Percentiles rank a stretch among this genome's conserved stretches.
Conservation (phyloP, 2,113 vertebrate species). For the Phodopus roborovskii region DNA sequence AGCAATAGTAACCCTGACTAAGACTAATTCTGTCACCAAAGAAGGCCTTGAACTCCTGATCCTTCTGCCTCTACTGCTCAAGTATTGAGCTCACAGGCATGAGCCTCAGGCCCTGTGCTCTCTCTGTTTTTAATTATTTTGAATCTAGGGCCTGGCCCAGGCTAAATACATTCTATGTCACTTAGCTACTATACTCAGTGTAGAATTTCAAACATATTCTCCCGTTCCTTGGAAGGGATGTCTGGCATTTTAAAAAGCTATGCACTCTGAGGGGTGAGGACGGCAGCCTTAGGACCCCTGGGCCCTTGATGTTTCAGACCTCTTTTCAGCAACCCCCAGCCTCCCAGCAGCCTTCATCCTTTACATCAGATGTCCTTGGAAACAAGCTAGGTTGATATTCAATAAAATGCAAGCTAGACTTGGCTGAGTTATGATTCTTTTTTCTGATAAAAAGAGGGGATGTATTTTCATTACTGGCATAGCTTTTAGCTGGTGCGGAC, state of each 20-base stretch:
- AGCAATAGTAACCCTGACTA: background rate
- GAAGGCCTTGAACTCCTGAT: background rate
- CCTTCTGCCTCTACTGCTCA: background rate
- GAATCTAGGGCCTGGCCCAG: background rate
- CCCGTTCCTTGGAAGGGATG: background rate
- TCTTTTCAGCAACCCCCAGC: background rate
- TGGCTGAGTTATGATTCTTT: slow-evolving; percentile 75
- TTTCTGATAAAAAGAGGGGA: slow-evolving; percentile 76
- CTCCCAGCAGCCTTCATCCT: background rate
- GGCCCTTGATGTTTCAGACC: background rate
- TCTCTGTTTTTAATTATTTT: background rate
- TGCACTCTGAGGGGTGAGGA: background rate
- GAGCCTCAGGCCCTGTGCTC: background rate
- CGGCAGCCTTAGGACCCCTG: background rate
- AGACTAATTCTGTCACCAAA: background rate
- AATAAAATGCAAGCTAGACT: slow-evolving; percentile 69
- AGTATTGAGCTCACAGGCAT: background rate
- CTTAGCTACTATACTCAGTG: background rate
- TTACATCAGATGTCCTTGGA: slow-evolving; percentile 64
- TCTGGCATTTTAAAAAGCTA: slow-evolving; percentile 49
- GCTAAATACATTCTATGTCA: background rate
- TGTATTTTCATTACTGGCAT: slow-evolving; percentile 78
- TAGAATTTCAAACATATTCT: background rate
- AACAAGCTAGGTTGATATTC: slow-evolving; percentile 69
- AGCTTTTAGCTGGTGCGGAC: slow-evolving; percentile 74